phyloP scores from a whole-genome alignment of 2,888 invertebrate genomes.

The Phrixothrix hirtus region DNA sequence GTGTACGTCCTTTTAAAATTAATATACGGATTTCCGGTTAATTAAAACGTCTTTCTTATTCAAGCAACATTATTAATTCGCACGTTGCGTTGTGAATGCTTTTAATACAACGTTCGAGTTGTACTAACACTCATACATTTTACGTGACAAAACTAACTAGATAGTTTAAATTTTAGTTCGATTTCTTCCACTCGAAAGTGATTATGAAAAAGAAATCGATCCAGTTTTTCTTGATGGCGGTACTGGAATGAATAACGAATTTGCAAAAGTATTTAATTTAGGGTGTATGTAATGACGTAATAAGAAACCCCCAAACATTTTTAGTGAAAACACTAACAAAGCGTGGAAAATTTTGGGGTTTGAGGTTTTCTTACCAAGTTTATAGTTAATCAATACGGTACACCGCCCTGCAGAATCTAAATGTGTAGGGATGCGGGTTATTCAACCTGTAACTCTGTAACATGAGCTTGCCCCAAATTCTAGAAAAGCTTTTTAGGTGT shows the following conservation, averaged over 20 bases:
- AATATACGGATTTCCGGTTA: constrained; percentile 24
- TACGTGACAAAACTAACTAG: constrained; percentile 9
- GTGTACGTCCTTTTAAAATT: no score
- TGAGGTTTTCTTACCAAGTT: neutral
- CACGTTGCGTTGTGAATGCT: constrained; percentile 11
- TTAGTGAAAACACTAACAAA: no score
- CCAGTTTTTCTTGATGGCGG: no score
- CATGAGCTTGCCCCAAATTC: constrained; percentile 3
- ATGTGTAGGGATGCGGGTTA: constrained; percentile 14
- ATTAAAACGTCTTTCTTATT: constrained; percentile 20
- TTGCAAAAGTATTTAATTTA: no score
- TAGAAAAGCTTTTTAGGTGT: no score
- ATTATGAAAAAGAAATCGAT: constrained; percentile 4
- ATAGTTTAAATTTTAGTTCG: no score
- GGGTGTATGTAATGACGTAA: neutral
- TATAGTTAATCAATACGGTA: constrained; percentile 14
- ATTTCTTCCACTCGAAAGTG: no score
- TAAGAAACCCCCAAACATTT: no score
- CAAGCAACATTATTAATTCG: constrained; percentile 9
- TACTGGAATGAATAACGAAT: no score
- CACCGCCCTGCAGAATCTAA: constrained; percentile 9
- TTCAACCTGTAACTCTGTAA: constrained; percentile 16
- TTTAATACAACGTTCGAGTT: constrained; percentile 11
- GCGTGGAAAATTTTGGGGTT: no score
- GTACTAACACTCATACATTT: constrained; percentile 6